A percentile compares a stretch with the other conserved stretches of the same genome.
phyloP scores from a whole-genome alignment of 1,140 invertebrate species.

The Semibalanus balanoides region DNA sequence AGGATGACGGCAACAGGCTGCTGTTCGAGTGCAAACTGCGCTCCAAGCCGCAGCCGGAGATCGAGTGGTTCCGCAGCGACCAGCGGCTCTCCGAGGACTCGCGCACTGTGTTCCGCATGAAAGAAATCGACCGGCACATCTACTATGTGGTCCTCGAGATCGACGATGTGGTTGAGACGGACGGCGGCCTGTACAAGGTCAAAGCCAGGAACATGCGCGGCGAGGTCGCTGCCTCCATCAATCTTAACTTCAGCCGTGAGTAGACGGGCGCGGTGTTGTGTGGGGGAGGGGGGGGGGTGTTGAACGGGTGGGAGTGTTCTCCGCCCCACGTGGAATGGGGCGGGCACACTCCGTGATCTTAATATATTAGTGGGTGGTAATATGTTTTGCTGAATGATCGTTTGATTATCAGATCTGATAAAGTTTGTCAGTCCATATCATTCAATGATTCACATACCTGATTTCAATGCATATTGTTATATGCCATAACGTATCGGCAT shows the following conservation, averaged over 20 bases:
- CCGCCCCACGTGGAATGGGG: too few species aligned
- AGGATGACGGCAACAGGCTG: constrained; percentile 87
- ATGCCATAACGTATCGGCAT: too few species aligned
- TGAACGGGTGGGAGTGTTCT: too few species aligned
- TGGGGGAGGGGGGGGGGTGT: too few species aligned
- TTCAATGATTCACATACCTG: too few species aligned
- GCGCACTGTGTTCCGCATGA: constrained; percentile 48
- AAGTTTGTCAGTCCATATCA: too few species aligned
- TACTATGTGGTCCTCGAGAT: constrained; percentile 82
- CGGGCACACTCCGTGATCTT: too few species aligned
- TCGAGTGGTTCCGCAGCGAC: constrained; percentile 81
- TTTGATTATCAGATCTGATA: too few species aligned
- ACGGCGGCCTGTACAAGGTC: constrained; percentile 94
- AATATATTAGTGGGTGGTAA: too few species aligned
- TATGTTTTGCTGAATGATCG: too few species aligned
- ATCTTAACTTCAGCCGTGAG: constrained; percentile 97
- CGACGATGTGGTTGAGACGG: constrained; percentile 86
- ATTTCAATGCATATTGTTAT: too few species aligned
- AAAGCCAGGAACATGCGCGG: constrained; percentile 95
- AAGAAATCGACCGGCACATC: constrained; percentile 59
- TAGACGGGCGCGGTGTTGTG: constrained; percentile 26
- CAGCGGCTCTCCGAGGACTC: constrained; percentile 61
- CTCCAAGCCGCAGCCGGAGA: constrained; percentile 73
- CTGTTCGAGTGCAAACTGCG: constrained; percentile 88
- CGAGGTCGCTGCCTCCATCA: constrained; percentile 94